These are phyloP conservation scores for Oithona nana DNA, from an alignment of 2,888 invertebrate species.

Conservation along the genomic window DNA sequence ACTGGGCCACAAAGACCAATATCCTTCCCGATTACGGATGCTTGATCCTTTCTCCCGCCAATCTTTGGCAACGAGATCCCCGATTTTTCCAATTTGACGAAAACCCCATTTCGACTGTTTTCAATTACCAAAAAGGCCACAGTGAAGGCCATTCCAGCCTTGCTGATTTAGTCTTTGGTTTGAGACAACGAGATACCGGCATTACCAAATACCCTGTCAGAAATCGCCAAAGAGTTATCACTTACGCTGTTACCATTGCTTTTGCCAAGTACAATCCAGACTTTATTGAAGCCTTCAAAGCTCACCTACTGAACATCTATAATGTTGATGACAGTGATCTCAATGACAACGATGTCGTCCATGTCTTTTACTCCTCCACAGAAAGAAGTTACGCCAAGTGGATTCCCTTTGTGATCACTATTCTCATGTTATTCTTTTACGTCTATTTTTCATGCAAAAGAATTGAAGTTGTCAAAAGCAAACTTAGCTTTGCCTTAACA, in stretches of 20 bases:
- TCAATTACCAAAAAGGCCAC: conserved; percentile 51
- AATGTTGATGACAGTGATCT: background rate
- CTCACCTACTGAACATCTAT: background rate
- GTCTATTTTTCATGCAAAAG: conserved; percentile 89
- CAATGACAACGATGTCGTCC: conserved; percentile 33
- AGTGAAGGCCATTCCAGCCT: conserved; percentile 65
- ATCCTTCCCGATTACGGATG: conserved; percentile 74
- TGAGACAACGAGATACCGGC: conserved; percentile 73
- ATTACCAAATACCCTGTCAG: conserved; percentile 69
- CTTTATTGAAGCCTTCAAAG: conserved; percentile 28
- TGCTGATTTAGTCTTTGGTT: conserved; percentile 77
- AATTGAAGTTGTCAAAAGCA: conserved; percentile 77
- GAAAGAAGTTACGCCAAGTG: conserved; percentile 66
- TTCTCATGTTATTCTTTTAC: conserved; percentile 67
- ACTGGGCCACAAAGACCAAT: conserved; percentile 17
- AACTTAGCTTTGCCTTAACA: conserved; percentile 63
- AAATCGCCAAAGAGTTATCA: conserved; percentile 60
- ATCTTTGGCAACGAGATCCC: conserved; percentile 71
- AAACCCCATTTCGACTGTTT: conserved; percentile 58
- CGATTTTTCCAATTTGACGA: conserved; percentile 57
- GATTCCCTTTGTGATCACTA: conserved; percentile 62
- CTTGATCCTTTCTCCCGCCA: conserved; percentile 73
- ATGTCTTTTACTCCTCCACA: conserved; percentile 63
- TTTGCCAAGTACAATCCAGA: conserved; percentile 54
- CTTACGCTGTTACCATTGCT: conserved; percentile 74